Conservation (phyloP, 2,888 invertebrate species). For the Lasius platythorax region DNA sequence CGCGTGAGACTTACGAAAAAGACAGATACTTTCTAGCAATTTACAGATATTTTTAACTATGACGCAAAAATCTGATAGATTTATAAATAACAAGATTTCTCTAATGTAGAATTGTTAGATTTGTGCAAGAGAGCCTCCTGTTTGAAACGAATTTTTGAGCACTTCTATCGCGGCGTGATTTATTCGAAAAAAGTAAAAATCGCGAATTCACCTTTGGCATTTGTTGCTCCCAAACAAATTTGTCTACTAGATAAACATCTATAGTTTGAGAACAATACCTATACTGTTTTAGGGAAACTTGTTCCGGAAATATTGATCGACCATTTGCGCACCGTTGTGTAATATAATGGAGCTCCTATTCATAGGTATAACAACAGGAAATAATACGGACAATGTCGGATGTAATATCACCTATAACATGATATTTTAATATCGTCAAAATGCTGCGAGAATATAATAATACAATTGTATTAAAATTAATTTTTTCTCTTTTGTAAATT, state of each 20-base stretch:
- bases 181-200: background rate
- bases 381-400: constrained; percentile 16
- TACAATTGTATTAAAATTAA: background rate
- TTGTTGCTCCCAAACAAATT: background rate
- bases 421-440: background rate
- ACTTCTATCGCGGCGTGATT: background rate
- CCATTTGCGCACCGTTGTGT: background rate
- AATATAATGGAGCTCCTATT: constrained; percentile 15
- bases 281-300: constrained; percentile 6
- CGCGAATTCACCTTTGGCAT: background rate
- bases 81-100: background rate
- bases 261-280: background rate
- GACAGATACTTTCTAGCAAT: background rate
- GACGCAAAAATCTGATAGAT: background rate
- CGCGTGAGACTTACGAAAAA: background rate
- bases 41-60: constrained; percentile 11
- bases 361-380: constrained; percentile 26
- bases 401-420: background rate
- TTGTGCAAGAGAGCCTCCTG: background rate
- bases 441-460: background rate
- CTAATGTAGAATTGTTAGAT: background rate
- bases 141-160: background rate
- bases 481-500: background rate
- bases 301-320: constrained; percentile 40
- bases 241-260: background rate